phyloP scores from a whole-genome alignment of 2,888 invertebrate genomes.

The Clusia tigrina region DNA sequence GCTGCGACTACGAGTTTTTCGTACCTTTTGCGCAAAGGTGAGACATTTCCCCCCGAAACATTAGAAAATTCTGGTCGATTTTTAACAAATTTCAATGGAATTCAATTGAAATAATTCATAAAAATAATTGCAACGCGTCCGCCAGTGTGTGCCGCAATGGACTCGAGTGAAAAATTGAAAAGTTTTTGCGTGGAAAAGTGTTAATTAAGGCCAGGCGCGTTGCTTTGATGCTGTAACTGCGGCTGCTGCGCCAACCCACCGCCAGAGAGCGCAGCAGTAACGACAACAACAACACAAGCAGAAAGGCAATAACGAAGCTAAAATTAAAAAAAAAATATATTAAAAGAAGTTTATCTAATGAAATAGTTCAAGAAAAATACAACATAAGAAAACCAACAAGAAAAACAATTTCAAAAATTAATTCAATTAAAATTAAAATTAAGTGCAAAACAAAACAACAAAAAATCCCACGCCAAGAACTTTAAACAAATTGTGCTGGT shows the following conservation, averaged over 20 bases:
- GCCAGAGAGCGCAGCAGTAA: constrained; percentile 10
- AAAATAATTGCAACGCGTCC: not conserved
- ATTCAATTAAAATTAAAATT: too few species aligned
- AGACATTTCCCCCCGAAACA: not conserved
- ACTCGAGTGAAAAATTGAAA: not conserved
- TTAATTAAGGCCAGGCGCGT: constrained; percentile 2
- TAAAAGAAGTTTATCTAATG: too few species aligned
- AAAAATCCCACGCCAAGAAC: too few species aligned
- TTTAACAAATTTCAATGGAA: not conserved
- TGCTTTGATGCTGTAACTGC: constrained; percentile 10
- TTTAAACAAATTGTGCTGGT: too few species aligned
- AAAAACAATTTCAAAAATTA: too few species aligned
- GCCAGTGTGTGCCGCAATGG: not conserved
- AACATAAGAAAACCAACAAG: too few species aligned
- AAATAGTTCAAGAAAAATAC: too few species aligned
- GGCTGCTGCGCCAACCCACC: not conserved
- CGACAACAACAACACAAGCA: not conserved
- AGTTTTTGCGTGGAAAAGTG: not conserved
- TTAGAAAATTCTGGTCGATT: constrained; percentile 8
- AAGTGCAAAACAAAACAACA: too few species aligned
- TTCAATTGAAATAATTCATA: not conserved
- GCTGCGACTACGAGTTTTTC: constrained; percentile 3
- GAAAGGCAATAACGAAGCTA: not conserved
- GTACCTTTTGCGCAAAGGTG: constrained; percentile 5
- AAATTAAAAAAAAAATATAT: too few species aligned